Conservation (phyloP, 2,797 vertebrate species). For the Mus minutoides region DNA sequence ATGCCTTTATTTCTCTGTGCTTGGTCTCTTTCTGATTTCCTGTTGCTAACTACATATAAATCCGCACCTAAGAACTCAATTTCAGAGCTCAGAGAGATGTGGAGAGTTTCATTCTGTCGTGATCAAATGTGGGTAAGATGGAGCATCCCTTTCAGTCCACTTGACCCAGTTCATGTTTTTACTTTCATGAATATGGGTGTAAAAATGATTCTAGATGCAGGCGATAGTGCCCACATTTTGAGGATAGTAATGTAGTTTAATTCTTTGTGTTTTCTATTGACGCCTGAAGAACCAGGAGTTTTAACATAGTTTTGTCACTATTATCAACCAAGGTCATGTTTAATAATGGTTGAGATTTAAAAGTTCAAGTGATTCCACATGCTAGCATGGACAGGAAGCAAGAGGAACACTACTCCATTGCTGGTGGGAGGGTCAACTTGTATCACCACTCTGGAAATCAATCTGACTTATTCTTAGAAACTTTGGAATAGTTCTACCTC, state of each 20-base stretch:
- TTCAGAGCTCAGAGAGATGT: slow-evolving; percentile 57
- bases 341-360: not conserved
- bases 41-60: slow-evolving; percentile 63
- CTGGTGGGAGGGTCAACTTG: not conserved
- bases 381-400: not conserved
- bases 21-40: slow-evolving; percentile 9
- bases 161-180: slow-evolving; percentile 42
- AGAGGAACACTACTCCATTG: not conserved
- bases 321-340: not conserved
- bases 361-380: not conserved
- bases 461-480: not conserved
- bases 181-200: slow-evolving; percentile 22
- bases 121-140: slow-evolving; percentile 42
- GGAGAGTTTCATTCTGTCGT: slow-evolving; percentile 52
- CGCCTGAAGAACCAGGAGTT: not conserved
- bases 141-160: slow-evolving; percentile 41
- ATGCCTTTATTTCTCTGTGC: not conserved
- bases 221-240: not conserved
- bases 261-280: not conserved
- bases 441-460: not conserved
- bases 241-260: not conserved
- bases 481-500: not conserved
- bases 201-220: not conserved
- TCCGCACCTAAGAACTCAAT: slow-evolving; percentile 61
- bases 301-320: not conserved